Base-by-base conservation (phyloP, 2,113 vertebrate genomes). In the Plotosus lineatus region DNA sequence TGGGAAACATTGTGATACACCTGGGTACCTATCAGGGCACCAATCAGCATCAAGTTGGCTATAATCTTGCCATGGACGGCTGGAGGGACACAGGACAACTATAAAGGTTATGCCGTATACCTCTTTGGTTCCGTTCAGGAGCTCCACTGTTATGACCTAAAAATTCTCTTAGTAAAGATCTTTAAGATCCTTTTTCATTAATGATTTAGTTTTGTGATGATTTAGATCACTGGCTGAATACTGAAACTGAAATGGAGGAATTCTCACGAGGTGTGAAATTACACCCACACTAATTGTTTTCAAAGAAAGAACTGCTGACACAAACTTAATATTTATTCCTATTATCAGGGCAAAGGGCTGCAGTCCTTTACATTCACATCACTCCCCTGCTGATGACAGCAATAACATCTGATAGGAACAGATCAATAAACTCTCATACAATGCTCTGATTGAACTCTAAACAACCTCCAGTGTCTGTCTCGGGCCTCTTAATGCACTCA, bases 301-400 rank as follows among this genome's bases (percentile, higher is more conserved):
- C 7, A 72, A 4, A 50, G 28, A 50, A 21, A 23, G 17, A 28
- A 74, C 31, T 75, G 51, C 72, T 74, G 69, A 33, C 69, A 53
- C 7, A n/a, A 65, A 71, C 68, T 48, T 14, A 48, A 71, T 46
- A 46, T 19, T 17, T 14, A 17, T 53, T 53, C 28, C 31, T 6
- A 75, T 40, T 56, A 76, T 82, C 36, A 55, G 40, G 42, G 17
- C 75, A 77, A 82, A 77, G 44, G 44, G 14, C 55, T 71, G 33
- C 3, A 44, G 23, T 56, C n/a, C 17, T 56, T 53, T 65, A n/a
- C 28, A 79, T 58, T 61, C 51, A 76, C n/a, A 75, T 55, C 33
- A 53, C 50, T 38, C 15, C 23, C 11, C 36, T 19, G 53, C 53
- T 72, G 75, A 82, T 61, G 48, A 63, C 7, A 21, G 6, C 33